phyloP scores from a whole-genome alignment of 2,113 vertebrate species.

The Petaurus breviceps region DNA sequence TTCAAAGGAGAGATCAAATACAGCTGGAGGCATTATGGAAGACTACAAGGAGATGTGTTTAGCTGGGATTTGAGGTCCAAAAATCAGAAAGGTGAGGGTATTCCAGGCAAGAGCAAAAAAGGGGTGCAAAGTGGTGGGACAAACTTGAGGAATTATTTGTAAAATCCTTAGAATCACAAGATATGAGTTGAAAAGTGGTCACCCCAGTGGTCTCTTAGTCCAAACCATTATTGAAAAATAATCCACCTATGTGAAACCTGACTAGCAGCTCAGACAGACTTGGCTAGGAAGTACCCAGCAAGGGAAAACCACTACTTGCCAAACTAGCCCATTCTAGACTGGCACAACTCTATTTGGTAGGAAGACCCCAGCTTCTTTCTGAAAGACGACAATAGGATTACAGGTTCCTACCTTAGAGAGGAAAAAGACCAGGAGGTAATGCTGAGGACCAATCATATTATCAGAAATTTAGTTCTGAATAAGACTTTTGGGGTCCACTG shows the following conservation, averaged over 20 bases:
- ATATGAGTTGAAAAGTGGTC: not conserved
- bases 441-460: not conserved
- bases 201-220: not conserved
- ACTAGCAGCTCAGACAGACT: not conserved
- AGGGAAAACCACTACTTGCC: not conserved
- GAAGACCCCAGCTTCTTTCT: not conserved
- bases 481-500: not conserved
- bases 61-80: not conserved
- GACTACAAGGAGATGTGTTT: not conserved
- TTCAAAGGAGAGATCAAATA: not conserved
- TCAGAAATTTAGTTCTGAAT: not conserved
- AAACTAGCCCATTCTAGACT: not conserved
- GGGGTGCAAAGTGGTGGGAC: not conserved
- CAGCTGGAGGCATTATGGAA: not conserved
- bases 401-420: not conserved
- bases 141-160: not conserved
- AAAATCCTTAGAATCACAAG: not conserved
- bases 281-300: not conserved
- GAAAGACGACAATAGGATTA: not conserved
- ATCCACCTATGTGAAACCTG: not conserved
- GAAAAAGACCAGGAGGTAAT: not conserved
- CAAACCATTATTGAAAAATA: not conserved
- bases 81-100: not conserved
- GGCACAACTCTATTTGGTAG: not conserved
- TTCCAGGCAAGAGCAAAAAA: not conserved